Conservation (phyloP, 2,797 vertebrate species). For the Semaprochilodus insignis region DNA sequence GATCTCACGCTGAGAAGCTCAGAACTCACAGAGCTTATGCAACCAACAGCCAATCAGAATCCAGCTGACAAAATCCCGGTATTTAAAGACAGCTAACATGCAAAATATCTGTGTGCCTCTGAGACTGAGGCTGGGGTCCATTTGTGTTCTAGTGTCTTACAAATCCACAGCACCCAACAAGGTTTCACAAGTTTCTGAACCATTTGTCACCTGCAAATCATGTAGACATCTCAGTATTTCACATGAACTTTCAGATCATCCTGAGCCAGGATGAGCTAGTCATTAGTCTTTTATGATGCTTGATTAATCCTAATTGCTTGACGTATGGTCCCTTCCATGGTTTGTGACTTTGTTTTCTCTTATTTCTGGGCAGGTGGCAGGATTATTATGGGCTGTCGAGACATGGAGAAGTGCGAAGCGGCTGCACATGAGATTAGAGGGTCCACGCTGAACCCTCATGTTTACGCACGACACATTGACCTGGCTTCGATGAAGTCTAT, state of each 20-base stretch:
- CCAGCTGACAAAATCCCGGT: too few species aligned
- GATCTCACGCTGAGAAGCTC: too few species aligned
- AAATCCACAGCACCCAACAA: background rate
- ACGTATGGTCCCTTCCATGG: too few species aligned
- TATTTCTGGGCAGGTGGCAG: conserved; percentile 76
- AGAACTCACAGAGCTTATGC: too few species aligned
- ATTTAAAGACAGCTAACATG: too few species aligned
- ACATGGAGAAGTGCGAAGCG: conserved; percentile 85
- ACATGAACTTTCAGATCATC: background rate
- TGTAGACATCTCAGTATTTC: too few species aligned
- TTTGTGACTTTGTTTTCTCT: background rate
- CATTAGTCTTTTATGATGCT: background rate
- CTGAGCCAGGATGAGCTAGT: background rate
- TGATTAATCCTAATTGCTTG: too few species aligned
- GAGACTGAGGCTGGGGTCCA: background rate
- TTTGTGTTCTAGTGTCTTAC: too few species aligned
- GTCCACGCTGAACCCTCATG: conserved; percentile 81
- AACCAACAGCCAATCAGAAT: too few species aligned
- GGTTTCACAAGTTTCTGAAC: background rate
- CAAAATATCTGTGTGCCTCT: too few species aligned
- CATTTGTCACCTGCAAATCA: background rate
- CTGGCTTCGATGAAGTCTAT: conserved; percentile 84
- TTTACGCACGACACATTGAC: conserved; percentile 78
- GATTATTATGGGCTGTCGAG: conserved; percentile 88
- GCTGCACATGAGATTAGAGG: conserved; percentile 84